Conservation (phyloP, 2,113 vertebrate species). For the Formicarius rufipectus region DNA sequence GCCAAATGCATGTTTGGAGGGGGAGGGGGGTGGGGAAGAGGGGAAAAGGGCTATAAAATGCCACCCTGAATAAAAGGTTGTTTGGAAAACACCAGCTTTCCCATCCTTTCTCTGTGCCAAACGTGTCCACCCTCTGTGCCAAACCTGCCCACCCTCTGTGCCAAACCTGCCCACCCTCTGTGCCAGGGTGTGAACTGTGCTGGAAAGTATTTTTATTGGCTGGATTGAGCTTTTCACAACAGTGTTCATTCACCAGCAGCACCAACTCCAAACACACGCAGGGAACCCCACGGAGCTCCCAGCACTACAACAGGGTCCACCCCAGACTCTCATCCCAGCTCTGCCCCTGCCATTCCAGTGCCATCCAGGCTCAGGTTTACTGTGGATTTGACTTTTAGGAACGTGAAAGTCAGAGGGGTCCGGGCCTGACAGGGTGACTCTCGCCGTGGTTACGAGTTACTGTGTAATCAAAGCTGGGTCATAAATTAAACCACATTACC, state of each 20-base stretch:
- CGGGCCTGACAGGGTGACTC: neutral
- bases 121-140: neutral
- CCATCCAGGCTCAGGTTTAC: neutral
- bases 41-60: neutral
- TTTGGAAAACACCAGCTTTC: neutral
- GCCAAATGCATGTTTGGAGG: too few relatives aligned
- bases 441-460: constrained; percentile 19
- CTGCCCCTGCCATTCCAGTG: rapidly evolving
- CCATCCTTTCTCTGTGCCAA: neutral
- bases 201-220: neutral
- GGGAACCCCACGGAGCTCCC: neutral
- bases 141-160: neutral
- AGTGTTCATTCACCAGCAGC: neutral
- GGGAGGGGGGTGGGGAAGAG: too few relatives aligned
- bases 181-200: neutral
- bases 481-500: constrained; percentile 61
- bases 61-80: neutral
- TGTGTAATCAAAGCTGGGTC: constrained; percentile 35
- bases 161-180: neutral
- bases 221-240: neutral
- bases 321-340: neutral
- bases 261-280: neutral
- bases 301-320: rapidly evolving
- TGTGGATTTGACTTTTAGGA: neutral
- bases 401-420: neutral